Evolutionary conservation across 2,113 vertebrate genomes (phyloP), one percentile per base, ranked within the genome.

Genomic region (Chunga burmeisteri): DNA sequence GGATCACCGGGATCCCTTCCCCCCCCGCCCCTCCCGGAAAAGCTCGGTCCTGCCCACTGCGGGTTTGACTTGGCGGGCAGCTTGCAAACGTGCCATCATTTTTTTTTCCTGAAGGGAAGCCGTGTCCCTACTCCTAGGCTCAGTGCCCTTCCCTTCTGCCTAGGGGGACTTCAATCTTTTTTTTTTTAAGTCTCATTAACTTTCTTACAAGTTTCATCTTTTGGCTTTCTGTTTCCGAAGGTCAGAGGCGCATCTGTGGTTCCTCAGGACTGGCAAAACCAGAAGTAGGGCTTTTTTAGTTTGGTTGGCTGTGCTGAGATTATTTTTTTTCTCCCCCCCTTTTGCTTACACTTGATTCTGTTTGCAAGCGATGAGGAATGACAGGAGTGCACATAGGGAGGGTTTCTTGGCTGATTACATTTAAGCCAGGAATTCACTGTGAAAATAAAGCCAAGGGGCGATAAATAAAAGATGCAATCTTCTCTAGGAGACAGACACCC

Each of bases 401-500:
- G 98, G 98, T 98, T 99, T 98, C 98, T 99, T 99, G 98, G 99
- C 98, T 99, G 98, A 99, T 99, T 99, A 98, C 99, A 98, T 99
- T 99, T 99, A 97, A 98, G 98, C 98, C 97, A 98, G 98, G 99
- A 99, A 99, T 99, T 99, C 98, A 96, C 98, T 98, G 98, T 98
- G 98, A 99, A 99, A 99, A 99, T 99, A 98, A 99, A 99, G 98
- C 98, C 98, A 98, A 99, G 98, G 97, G 97, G 98, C 53, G 98
- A 99, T 99, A 99, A 99, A 99, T 99, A 99, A 99, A 99, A 99
- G 98, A 99, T 99, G 98, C 98, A 99, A 97, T 99, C 99, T 99
- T 98, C 98, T 99, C 81, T 59, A 88, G 97, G 97, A 98, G 98
- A 98, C 97, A 98, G 98, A 96, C 97, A 97, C 97, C 73, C 96